Evolutionary conservation across 2,797 vertebrate species (phyloP), one percentile per base, ranked within the genome.

Genomic region (Urophycis tenuis): DNA sequence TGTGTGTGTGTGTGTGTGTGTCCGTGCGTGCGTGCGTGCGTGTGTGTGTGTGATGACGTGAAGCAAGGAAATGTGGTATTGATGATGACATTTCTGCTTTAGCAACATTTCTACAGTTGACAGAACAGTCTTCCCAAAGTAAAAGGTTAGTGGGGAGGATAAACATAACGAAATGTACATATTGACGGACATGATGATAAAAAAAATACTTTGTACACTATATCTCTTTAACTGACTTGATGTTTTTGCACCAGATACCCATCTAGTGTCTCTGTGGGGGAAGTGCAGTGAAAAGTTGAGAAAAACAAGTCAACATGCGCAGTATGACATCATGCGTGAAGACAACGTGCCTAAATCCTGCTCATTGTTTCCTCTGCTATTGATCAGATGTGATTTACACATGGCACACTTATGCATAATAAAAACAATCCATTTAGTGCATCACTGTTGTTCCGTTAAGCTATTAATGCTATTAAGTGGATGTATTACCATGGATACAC

Each of bases 241-340:
- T 35, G 71, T n/a, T n/a, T 36, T 67, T 73, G 30, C 33, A 31
- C 22, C 12, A 75, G 79, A 71, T 49, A 25, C 39, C 76, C 79
- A 74, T 41, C 79, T 80, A 72, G 79, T 75, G 73, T 60, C 5
- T 29, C 3, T 14, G 35, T 11, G 72, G 69, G 4, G 30, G 79
- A 12, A 72, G 15, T 32, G 60, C 41, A 45, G 41, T 12, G 29
- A 33, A 33, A 72, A 71, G 25, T 75, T n/a, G 25, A 32, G 36
- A 45, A 41, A 71, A 41, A 32, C 19, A 76, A 8, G 22, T 15
- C 30, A 53, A 9, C 32, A 35, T 4, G 71, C 70, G 32, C 30
- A 71, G 32, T 71, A 71, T 67, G 60, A 67, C 60, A 17, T 67
- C 60, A 67, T 29, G 60, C n/a, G 60, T 2, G 22, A 60, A 22